phyloP scores from a whole-genome alignment of 2,797 vertebrate genomes.

The Sarcoramphus papa region DNA sequence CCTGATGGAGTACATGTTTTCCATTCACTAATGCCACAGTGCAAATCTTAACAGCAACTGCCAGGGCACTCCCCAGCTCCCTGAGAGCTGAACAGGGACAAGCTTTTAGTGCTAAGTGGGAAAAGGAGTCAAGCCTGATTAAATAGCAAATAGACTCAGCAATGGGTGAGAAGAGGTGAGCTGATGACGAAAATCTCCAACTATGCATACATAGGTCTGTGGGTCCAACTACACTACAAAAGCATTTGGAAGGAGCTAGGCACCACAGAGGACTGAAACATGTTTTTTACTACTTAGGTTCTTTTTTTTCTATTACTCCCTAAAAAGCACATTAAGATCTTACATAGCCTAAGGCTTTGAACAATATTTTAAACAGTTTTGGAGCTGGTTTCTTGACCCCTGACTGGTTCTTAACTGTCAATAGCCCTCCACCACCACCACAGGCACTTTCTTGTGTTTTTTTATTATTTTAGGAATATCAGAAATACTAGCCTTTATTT shows the following conservation, averaged over 20 bases:
- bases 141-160: neutral
- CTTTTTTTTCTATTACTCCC: neutral
- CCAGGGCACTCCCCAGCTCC: neutral
- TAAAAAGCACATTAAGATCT: neutral
- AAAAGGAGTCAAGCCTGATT: neutral
- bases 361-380: neutral
- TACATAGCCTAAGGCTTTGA: neutral
- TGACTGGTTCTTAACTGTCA: neutral
- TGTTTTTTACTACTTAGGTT: neutral
- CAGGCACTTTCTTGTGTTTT: accelerated
- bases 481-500: neutral
- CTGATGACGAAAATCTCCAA: neutral
- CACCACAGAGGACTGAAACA: neutral
- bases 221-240: neutral
- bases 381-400: neutral
- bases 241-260: neutral
- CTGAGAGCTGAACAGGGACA: neutral
- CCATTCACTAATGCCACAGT: neutral
- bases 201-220: neutral
- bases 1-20: neutral
- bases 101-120: neutral
- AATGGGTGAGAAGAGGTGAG: neutral
- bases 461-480: neutral
- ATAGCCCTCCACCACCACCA: neutral
- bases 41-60: neutral